A percentile compares a stretch with the other conserved stretches of the same genome.
These are phyloP conservation scores for Sipha flava DNA, from an alignment of 1,140 invertebrate genomes.

Conservation along the genomic window DNA sequence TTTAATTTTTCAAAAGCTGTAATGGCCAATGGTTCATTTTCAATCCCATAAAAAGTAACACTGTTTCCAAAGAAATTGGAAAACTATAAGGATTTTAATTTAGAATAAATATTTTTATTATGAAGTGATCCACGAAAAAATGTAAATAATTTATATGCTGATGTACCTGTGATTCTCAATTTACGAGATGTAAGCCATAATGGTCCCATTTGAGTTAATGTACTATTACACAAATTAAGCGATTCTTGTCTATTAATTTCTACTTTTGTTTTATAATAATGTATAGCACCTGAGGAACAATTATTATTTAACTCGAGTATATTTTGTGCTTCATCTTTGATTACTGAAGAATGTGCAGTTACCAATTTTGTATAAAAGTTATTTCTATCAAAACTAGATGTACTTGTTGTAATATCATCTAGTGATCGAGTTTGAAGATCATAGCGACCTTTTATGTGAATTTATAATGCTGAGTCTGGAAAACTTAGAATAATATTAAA, in stretches of 20 bases:
- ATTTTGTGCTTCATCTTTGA: not conserved
- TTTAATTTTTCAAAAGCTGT: not conserved
- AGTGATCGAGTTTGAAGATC: not conserved
- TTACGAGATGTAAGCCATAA: not conserved
- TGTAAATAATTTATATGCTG: not conserved
- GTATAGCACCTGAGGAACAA: not conserved
- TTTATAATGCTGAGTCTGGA: not conserved
- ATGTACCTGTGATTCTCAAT: not conserved
- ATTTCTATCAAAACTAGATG: too few relatives aligned
- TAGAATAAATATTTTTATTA: not conserved
- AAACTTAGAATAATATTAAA: not conserved
- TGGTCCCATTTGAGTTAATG: not conserved
- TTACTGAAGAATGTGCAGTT: too few relatives aligned
- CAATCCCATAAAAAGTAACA: not conserved
- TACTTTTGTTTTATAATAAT: not conserved
- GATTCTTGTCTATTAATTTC: not conserved
- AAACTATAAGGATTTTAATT: not conserved
- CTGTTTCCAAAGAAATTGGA: not conserved
- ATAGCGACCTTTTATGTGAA: not conserved
- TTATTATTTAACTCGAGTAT: not conserved
- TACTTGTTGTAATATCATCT: too few relatives aligned
- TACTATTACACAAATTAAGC: not conserved
- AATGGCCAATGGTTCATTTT: not conserved
- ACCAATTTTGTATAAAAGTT: too few relatives aligned
- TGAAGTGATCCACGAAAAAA: not conserved